Base-by-base conservation (phyloP, 2,888 invertebrate species). In the Drosophila putrida region DNA sequence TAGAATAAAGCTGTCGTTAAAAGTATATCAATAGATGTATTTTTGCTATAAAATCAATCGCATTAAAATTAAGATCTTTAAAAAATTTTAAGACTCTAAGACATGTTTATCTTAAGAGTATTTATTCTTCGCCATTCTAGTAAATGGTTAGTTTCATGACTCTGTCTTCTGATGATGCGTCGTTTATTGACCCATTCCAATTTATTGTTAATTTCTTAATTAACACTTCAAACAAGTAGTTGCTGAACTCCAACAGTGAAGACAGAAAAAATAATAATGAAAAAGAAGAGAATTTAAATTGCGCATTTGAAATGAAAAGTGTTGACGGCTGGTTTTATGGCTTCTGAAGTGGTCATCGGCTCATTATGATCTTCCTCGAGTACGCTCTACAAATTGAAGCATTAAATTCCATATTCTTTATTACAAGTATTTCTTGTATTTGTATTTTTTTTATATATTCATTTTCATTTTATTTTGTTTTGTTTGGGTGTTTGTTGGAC, bases 261-360 rank as follows among this genome's bases (percentile, higher is more conserved):
- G 10, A 28, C 20, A 33, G 6, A 38, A 31, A 36, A 28, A 11
- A 33, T 15, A 4, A 36, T 15, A 13, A 43, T 15, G 31, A 53
- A 39, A 36, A 61, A 46, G 33, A 61, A 47, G 28, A 46, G 27
- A 58, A 69, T 63, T 71, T 62, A 68, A 75, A 78, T 53, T 83
- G 89, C 85, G 88, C 79, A 88, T 76, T 64, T 78, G 84, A 84
- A 84, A 84, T 76, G 46, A 81, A 88, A 84, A 89, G 84, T 84
- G 84, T 88, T 88, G 69, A 54, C 55, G 62, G 61, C 70, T 51
- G 65, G 43, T 71, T 75, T 57, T 60, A 67, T 71, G 66, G 75
- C 67, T 75, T 60, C 65, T 80, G 60, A 74, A 79, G 79, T 68
- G 71, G 41, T 63, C 68, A 72, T 75, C 75, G 44, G 55, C 46